Evolutionary conservation across 1,140 invertebrate species (phyloP).

Genomic region (Brachionus manjavacas): DNA sequence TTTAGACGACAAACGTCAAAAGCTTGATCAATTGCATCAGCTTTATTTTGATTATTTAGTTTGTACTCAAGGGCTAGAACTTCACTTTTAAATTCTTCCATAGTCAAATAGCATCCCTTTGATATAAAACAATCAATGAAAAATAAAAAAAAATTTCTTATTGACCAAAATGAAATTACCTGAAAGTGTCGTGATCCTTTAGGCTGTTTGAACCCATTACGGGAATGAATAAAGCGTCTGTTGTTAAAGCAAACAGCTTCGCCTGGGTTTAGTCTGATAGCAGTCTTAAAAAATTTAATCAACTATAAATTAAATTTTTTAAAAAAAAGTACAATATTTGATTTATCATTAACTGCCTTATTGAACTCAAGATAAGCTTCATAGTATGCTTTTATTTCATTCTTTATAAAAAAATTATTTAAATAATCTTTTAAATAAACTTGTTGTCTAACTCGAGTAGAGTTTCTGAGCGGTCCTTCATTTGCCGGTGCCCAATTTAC

Average conservation of each 20-base stretch:
- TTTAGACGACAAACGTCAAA: neutral
- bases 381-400: slow-evolving; percentile 49
- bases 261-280: slow-evolving; percentile 47
- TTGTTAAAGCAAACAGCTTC: slow-evolving; percentile 52
- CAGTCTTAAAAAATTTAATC: slow-evolving; percentile 45
- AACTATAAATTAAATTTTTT: neutral
- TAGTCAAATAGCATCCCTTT: slow-evolving; percentile 52
- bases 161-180: neutral
- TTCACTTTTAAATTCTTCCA: slow-evolving; percentile 52
- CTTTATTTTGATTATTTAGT: neutral
- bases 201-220: slow-evolving; percentile 47
- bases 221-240: slow-evolving; percentile 50
- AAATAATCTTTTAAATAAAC: neutral
- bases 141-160: neutral
- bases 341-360: slow-evolving; percentile 45
- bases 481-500: slow-evolving; percentile 52
- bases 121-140: neutral
- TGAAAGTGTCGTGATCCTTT: slow-evolving; percentile 48
- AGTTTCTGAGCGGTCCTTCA: slow-evolving; percentile 49
- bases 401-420: slow-evolving; percentile 43
- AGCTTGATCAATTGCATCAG: neutral
- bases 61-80: slow-evolving; percentile 6
- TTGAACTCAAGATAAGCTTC: slow-evolving; percentile 50
- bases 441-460: slow-evolving; percentile 45
- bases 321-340: slow-evolving; percentile 44